Evolutionary conservation across 2,888 invertebrate genomes (phyloP).

Genomic region (Leucozona laternaria): DNA sequence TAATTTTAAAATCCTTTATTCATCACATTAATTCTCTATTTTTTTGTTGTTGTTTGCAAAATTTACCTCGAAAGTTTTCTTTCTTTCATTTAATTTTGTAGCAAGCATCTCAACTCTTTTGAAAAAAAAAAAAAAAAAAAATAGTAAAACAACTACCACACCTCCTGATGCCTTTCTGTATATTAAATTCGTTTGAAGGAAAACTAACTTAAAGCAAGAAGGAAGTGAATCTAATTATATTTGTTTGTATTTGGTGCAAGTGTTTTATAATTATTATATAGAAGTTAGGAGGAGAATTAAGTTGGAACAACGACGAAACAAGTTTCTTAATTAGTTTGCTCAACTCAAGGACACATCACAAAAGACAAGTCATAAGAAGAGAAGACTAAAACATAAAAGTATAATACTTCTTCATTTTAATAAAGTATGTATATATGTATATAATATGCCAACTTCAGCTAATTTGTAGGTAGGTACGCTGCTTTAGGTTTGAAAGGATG

Average conservation of each 20-base stretch:
- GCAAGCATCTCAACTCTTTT: not conserved
- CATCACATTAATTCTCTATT: not conserved
- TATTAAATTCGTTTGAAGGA: not conserved
- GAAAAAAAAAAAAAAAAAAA: no score
- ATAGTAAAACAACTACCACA: no score
- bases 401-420: not conserved
- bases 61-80: not conserved
- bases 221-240: conserved; percentile 11
- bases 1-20: not conserved
- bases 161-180: not conserved
- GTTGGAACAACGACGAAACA: conserved; percentile 3
- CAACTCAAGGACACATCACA: conserved; percentile 1
- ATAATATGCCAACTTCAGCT: not conserved
- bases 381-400: not conserved
- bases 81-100: not conserved
- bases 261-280: conserved; percentile 5
- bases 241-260: conserved; percentile 2
- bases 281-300: conserved; percentile 11
- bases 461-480: not conserved
- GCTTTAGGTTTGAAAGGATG: not conserved
- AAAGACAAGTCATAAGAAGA: not conserved
- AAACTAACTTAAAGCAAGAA: not conserved
- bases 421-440: not conserved
- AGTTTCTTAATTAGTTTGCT: conserved; percentile 10
- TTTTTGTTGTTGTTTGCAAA: not conserved